Base-by-base conservation (phyloP, 2,888 invertebrate species). In the Hybos culiciformis region DNA sequence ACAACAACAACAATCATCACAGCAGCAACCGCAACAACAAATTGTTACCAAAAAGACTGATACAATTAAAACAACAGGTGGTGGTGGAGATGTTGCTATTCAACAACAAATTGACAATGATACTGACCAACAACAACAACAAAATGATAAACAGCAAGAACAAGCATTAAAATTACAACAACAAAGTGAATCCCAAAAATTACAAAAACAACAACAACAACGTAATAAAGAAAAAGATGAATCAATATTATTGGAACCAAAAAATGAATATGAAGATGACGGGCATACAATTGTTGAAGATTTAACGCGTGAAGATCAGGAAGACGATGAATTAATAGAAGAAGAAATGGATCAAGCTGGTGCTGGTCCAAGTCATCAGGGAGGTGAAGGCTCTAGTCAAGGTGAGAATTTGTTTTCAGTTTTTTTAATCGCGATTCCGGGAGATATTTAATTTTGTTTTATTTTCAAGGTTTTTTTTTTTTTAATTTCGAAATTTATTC, bases 281-380 rank as follows among this genome's bases (percentile, higher is more conserved):
- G 80, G 79, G 56, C 69, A 71, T 58, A 80, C 80, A 55, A 79
- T 78, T 57, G 83, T 86, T 57, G 87, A 87, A 69, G 86, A 87
- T 67, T 76, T 87, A 64, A 86, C 86, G 50, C n/a, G n/a, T n/a
- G 68, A 83, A 47, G 83, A 83, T 57, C 36, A 19, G 53, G 83
- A 87, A 62, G 86, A 87, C 57, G 77, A 79, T 59, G 70, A 78
- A 77, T 60, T 83, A 67, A 80, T 79, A 66, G 74, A 74, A 63
- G 74, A 77, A 64, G 78, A 80, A 52, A 64, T 64, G 57, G 60
- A 63, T 51, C 65, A 63, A 55, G 63, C 64, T 51, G 78, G 75
- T 60, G 78, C 81, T 56, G 81, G 81, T 62, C 80, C 81, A 56
- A 74, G 74, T 69, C 70, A 70, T 50, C 73, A 72, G 63, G 72